Evolutionary conservation across 2,888 invertebrate species (phyloP).

Genomic region (Acleris emargana): DNA sequence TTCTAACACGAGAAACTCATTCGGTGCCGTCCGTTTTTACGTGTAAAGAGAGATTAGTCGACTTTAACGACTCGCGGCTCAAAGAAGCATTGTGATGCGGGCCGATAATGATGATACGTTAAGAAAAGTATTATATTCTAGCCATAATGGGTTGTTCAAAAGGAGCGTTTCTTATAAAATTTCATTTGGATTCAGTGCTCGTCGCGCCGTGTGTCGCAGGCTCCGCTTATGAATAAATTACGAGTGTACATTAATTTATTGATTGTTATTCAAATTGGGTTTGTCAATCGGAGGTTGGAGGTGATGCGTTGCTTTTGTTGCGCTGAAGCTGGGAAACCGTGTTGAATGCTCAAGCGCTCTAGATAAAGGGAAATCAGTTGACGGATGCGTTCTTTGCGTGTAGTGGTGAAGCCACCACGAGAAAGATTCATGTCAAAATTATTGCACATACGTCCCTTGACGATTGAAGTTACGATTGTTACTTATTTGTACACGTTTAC

Average conservation of each 20-base stretch:
- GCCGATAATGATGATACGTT: conserved; percentile 79
- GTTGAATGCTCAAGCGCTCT: conserved; percentile 46
- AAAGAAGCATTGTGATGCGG: conserved; percentile 72
- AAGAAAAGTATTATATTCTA: conserved; percentile 77
- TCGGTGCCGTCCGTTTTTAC: conserved; percentile 76
- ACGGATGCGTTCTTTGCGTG: too few species aligned
- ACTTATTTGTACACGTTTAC: too few species aligned
- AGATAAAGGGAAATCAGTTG: too few species aligned
- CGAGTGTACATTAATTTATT: conserved; percentile 81
- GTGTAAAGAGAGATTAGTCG: conserved; percentile 81
- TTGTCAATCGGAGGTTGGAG: conserved; percentile 82
- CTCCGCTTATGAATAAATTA: conserved; percentile 79
- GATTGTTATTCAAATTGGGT: conserved; percentile 83
- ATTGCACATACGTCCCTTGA: too few species aligned
- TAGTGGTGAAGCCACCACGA: too few species aligned
- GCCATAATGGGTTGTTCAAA: conserved; percentile 72
- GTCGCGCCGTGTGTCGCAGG: conserved; percentile 72
- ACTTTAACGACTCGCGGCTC: conserved; percentile 72
- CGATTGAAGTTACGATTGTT: too few species aligned
- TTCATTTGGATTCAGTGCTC: conserved; percentile 78
- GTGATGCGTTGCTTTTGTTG: conserved; percentile 72
- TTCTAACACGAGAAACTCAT: conserved; percentile 82
- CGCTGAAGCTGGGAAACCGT: conserved; percentile 63
- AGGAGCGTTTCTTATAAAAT: conserved; percentile 77
- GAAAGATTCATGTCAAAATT: too few species aligned